Conservation (phyloP, 37 sponge, comb jelly and placozoan genomes). For the Ianthella basta region DNA sequence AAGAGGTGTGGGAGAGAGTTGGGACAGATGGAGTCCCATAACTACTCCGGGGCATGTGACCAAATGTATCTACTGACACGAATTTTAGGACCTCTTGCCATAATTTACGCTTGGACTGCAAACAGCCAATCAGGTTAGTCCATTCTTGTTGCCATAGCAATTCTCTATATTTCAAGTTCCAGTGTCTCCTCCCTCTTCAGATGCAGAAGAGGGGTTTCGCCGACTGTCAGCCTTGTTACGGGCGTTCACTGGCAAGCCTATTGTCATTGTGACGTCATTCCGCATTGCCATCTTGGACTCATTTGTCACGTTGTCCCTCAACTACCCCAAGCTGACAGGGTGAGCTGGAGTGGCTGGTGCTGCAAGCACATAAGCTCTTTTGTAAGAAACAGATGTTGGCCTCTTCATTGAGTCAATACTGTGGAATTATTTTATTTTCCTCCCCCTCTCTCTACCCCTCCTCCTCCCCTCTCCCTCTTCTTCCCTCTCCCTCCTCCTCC, state of each 20-base stretch:
- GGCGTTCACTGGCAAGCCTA: slow-evolving; percentile 61
- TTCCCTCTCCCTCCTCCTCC: neutral
- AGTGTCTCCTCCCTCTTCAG: neutral
- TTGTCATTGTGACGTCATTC: slow-evolving; percentile 60
- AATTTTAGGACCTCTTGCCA: slow-evolving; percentile 1
- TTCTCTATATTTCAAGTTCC: neutral
- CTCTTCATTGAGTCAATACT: neutral
- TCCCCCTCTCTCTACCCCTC: too few species aligned
- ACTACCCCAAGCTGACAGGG: slow-evolving; percentile 15
- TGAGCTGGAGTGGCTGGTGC: neutral
- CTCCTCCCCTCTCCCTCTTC: neutral
- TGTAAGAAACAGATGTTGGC: too few species aligned
- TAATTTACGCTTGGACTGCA: neutral
- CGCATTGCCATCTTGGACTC: slow-evolving; percentile 35
- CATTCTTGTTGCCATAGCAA: neutral
- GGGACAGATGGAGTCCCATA: slow-evolving; percentile 8
- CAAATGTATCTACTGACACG: slow-evolving; percentile 9
- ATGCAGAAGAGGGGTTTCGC: slow-evolving; percentile 44
- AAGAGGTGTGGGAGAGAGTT: slow-evolving; percentile 17
- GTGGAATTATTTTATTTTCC: neutral
- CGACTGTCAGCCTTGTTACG: slow-evolving; percentile 53
- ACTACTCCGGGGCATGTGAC: slow-evolving; percentile 4
- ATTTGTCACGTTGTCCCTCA: slow-evolving; percentile 37
- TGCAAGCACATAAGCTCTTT: too few species aligned
- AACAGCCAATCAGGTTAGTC: neutral